Percentiles rank a stretch among this genome's conserved stretches.
Conservation (phyloP, 2,113 vertebrate species). For the Callopanchax toddi region DNA sequence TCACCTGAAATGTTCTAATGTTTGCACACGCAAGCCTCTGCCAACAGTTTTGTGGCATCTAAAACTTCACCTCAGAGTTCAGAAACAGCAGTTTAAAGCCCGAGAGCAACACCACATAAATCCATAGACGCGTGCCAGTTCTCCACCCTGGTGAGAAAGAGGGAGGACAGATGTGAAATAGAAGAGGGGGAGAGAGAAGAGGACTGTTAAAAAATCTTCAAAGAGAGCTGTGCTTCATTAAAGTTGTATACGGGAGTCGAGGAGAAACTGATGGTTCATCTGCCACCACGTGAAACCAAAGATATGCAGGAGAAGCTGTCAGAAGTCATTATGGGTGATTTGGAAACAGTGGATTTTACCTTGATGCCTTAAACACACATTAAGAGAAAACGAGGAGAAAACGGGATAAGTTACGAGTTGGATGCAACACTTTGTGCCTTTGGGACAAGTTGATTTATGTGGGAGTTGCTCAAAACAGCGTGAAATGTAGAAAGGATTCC, state of each 20-base stretch:
- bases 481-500: background rate
- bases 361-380: background rate
- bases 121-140: slow-evolving; percentile 56
- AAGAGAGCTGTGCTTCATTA: slow-evolving; percentile 6
- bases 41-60: slow-evolving; percentile 33
- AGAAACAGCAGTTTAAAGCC: slow-evolving; percentile 33
- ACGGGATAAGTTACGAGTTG: background rate
- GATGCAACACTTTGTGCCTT: background rate
- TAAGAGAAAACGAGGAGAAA: background rate
- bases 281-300: background rate
- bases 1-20: background rate
- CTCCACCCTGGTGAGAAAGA: slow-evolving; percentile 71
- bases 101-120: slow-evolving; percentile 53
- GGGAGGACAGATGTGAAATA: slow-evolving; percentile 28
- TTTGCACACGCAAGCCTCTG: background rate
- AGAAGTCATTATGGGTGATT: background rate
- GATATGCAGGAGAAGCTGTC: background rate
- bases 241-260: background rate
- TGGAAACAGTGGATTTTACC: background rate
- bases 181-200: background rate
- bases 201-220: slow-evolving; percentile 8
- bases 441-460: background rate
- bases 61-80: slow-evolving; percentile 66
- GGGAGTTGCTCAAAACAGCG: background rate
- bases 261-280: slow-evolving; percentile 11